Percentiles rank a stretch among this genome's conserved stretches.
Evolutionary conservation across 2,113 vertebrate species (phyloP).

Genomic region (Apteryx owenii): DNA sequence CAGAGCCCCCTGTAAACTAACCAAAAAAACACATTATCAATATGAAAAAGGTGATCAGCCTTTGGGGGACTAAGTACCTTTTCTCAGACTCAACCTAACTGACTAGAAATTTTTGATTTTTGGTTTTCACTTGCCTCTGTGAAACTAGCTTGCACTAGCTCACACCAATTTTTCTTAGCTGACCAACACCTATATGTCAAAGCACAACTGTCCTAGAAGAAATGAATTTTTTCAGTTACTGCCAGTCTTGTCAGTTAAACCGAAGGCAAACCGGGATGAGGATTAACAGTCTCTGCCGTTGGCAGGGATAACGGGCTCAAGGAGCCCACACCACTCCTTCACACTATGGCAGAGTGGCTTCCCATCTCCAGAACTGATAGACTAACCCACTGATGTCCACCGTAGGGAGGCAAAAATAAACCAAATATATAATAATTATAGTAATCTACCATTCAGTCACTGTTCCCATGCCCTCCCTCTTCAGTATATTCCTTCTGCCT

Average conservation of each 20-base stretch:
- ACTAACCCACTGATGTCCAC: background rate
- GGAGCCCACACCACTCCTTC: fast-evolving
- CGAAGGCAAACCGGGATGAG: background rate
- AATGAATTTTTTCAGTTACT: background rate
- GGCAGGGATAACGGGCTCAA: background rate
- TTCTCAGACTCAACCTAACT: background rate
- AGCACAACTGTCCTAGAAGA: background rate
- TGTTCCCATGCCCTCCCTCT: background rate
- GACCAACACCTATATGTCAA: background rate
- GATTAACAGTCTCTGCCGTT: background rate
- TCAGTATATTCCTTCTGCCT: conserved; percentile 31
- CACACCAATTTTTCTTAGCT: fast-evolving
- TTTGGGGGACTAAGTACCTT: background rate
- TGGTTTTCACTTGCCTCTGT: background rate
- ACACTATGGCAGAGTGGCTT: background rate
- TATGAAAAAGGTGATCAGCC: background rate
- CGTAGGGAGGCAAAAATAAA: background rate
- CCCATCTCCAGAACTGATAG: background rate
- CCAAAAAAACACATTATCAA: background rate
- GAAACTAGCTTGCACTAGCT: background rate
- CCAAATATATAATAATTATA: background rate
- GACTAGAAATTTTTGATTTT: fast-evolving
- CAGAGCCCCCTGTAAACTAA: background rate
- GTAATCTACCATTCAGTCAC: background rate
- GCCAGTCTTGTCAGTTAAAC: background rate